Conservation (phyloP, 2,888 invertebrate genomes). For the Frankliniella intonsa region DNA sequence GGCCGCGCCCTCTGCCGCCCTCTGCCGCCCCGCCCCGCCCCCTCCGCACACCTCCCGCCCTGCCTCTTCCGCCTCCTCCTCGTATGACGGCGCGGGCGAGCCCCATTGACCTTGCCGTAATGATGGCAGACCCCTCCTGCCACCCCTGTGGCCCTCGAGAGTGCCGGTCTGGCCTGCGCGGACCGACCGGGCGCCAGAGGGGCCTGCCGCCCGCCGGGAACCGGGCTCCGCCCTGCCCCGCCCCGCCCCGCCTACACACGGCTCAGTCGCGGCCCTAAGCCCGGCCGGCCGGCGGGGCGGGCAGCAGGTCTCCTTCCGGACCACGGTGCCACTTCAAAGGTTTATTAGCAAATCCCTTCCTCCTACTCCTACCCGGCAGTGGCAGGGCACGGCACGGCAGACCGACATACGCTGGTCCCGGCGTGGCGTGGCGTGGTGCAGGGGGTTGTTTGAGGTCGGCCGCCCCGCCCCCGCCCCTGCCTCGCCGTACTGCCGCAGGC, state of each 20-base stretch:
- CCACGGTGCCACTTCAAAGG: no score
- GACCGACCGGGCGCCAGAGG: background rate
- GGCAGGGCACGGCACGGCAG: background rate
- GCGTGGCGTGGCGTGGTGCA: no score
- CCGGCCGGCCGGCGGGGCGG: background rate
- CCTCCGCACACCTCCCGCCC: background rate
- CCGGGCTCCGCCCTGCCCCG: background rate
- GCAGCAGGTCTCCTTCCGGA: background rate
- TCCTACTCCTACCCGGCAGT: background rate
- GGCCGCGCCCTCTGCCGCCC: background rate
- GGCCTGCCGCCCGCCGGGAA: background rate
- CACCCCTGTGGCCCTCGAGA: background rate
- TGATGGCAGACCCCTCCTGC: background rate
- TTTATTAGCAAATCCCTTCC: no score
- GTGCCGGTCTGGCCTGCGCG: background rate
- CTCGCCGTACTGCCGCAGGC: no score
- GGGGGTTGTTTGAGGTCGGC: no score
- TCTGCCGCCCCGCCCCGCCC: background rate
- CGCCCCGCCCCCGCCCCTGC: no score
- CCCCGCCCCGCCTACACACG: background rate
- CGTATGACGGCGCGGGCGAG: no score
- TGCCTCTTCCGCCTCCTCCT: no score
- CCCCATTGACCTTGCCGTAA: no score
- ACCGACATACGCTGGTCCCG: no score
- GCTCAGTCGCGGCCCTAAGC: background rate